Evolutionary conservation across 2,888 invertebrate species (phyloP).

Genomic region (Agonopterix subpropinquella): DNA sequence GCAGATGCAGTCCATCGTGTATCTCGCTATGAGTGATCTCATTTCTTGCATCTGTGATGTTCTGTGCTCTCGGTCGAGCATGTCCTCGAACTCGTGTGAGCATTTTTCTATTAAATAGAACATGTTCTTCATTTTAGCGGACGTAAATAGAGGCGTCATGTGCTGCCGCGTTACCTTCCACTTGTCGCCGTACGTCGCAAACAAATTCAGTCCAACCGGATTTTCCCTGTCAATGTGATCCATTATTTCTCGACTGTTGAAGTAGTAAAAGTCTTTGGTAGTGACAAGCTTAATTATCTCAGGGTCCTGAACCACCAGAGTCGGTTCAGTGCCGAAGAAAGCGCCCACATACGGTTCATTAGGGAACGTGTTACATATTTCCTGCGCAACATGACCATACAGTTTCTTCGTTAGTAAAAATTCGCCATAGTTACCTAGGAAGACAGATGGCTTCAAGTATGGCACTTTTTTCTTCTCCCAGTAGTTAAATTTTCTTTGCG

Average conservation of each 20-base stretch:
- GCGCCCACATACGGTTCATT: too few relatives aligned
- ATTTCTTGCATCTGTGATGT: slow-evolving; percentile 22
- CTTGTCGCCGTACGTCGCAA: slow-evolving; percentile 38
- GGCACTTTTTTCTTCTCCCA: slow-evolving; percentile 1
- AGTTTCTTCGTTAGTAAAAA: slow-evolving; percentile 8
- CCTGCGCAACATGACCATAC: slow-evolving; percentile 9
- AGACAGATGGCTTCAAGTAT: neutral
- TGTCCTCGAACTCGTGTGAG: slow-evolving; percentile 26
- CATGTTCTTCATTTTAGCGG: slow-evolving; percentile 56
- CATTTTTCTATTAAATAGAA: slow-evolving; percentile 43
- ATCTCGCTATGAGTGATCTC: slow-evolving; percentile 31
- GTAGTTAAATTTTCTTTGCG: slow-evolving; percentile 1
- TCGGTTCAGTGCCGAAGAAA: too few relatives aligned
- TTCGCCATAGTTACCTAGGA: neutral
- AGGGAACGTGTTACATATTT: slow-evolving; percentile 22
- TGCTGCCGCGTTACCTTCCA: slow-evolving; percentile 54
- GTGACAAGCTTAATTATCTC: too few relatives aligned
- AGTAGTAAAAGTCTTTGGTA: slow-evolving; percentile 27
- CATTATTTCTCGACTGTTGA: slow-evolving; percentile 25
- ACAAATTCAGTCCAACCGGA: slow-evolving; percentile 33
- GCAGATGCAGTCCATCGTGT: slow-evolving; percentile 37
- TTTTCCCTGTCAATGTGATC: slow-evolving; percentile 33
- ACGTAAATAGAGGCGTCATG: slow-evolving; percentile 45
- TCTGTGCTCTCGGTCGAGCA: slow-evolving; percentile 27
- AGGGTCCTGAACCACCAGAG: too few relatives aligned